Percentiles rank a stretch among this genome's conserved stretches.
Conservation (phyloP, 2,797 vertebrate genomes). For the Sarcoramphus papa region DNA sequence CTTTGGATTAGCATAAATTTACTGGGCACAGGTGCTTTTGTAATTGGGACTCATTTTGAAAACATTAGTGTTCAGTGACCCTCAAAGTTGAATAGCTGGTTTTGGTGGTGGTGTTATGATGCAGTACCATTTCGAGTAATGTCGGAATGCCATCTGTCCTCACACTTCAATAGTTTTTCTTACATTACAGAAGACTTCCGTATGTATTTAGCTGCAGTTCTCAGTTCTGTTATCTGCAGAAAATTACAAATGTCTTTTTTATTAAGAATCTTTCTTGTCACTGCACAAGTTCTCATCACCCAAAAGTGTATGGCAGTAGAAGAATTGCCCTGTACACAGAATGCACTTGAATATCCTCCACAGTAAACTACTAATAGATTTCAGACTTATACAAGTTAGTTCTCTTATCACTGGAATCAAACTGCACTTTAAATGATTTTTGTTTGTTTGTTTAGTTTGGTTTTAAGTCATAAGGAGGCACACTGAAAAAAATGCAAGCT, state of each 20-base stretch:
- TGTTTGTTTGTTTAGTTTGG: not conserved
- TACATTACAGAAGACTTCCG: not conserved
- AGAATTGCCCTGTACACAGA: not conserved
- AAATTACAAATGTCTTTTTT: not conserved
- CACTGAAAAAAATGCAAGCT: not conserved
- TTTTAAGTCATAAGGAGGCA: not conserved
- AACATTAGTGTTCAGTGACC: not conserved
- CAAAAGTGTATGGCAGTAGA: not conserved
- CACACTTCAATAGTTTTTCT: not conserved
- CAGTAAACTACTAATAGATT: not conserved
- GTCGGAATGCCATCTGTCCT: not conserved
- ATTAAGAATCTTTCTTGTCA: not conserved
- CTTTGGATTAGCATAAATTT: not conserved
- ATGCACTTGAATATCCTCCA: not conserved
- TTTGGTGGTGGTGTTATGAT: not conserved
- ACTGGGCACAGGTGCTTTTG: not conserved
- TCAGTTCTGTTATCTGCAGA: not conserved
- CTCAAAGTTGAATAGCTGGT: not conserved
- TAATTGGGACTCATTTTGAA: constrained; percentile 26
- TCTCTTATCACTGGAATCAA: not conserved
- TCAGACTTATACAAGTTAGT: not conserved
- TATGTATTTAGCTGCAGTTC: not conserved
- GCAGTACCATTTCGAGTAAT: not conserved
- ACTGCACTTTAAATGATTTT: not conserved
- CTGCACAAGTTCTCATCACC: not conserved